Evolutionary conservation across 2,888 invertebrate genomes (phyloP).

Genomic region (Macrophya alboannulata): DNA sequence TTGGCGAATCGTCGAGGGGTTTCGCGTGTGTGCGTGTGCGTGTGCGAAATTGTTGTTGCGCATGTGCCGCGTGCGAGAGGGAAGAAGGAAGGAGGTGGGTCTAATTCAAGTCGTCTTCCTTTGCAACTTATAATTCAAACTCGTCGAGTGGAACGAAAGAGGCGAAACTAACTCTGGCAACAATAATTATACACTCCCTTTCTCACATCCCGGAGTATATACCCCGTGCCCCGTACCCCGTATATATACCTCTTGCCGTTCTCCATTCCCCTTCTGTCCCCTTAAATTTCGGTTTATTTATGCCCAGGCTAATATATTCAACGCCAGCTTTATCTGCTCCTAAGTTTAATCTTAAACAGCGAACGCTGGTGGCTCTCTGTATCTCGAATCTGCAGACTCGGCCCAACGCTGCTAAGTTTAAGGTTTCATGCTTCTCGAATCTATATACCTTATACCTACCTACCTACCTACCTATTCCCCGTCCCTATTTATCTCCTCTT

Average conservation of each 20-base stretch:
- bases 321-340: conserved; percentile 73
- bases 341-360: conserved; percentile 73
- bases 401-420: conserved; percentile 40
- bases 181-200: conserved; percentile 79
- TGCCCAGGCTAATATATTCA: conserved; percentile 73
- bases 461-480: not conserved
- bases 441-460: not conserved
- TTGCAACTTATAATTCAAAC: conserved; percentile 80
- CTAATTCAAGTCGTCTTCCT: conserved; percentile 60
- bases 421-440: conserved; percentile 52
- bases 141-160: conserved; percentile 77
- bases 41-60: not conserved
- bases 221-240: not conserved
- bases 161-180: conserved; percentile 64
- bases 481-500: not conserved
- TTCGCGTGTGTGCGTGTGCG: too few relatives aligned
- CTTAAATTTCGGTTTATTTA: conserved; percentile 79
- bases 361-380: conserved; percentile 15
- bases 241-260: conserved; percentile 12
- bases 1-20: too few relatives aligned
- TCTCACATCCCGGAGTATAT: conserved; percentile 33
- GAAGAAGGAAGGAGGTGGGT: not conserved
- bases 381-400: conserved; percentile 36
- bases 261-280: conserved; percentile 64
- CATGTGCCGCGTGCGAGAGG: not conserved